Evolutionary conservation across 2,113 vertebrate genomes (phyloP).

Genomic region (Mustela lutreola): DNA sequence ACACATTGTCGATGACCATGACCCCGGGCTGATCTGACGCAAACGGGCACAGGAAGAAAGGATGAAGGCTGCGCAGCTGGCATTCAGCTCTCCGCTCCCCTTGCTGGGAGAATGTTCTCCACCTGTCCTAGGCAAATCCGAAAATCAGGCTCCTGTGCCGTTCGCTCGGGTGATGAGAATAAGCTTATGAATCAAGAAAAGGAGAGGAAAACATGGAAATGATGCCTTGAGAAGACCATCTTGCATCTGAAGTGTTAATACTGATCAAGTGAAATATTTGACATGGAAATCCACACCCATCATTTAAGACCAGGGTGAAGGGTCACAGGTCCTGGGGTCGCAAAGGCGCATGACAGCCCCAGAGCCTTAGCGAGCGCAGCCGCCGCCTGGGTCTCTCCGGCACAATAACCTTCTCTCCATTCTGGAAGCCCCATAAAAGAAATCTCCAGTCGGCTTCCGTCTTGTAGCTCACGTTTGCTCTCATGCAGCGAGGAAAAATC

Average conservation of each 20-base stretch:
- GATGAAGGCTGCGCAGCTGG: background rate
- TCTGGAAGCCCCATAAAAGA: conserved; percentile 81
- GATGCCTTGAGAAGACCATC: rapidly evolving
- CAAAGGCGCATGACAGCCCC: conserved; percentile 81
- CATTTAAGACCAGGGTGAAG: conserved; percentile 47
- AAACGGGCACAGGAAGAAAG: rapidly evolving
- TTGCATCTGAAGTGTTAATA: conserved; percentile 59
- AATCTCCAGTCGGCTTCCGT: conserved; percentile 62
- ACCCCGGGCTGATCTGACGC: rapidly evolving
- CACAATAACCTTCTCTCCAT: conserved; percentile 70
- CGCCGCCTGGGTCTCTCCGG: conserved; percentile 64
- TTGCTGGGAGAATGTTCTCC: background rate
- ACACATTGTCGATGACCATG: background rate
- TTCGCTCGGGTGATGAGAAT: background rate
- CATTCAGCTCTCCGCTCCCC: background rate
- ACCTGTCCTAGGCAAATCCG: background rate
- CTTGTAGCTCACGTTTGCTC: conserved; percentile 14
- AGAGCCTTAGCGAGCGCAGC: conserved; percentile 14
- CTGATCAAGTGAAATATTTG: conserved; percentile 74
- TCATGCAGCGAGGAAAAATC: background rate
- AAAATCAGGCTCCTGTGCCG: rapidly evolving
- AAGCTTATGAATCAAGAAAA: background rate
- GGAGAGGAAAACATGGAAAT: background rate
- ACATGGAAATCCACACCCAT: conserved; percentile 64
- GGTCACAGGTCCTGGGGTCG: conserved; percentile 70